These are phyloP conservation scores for Caenorhabditis elegans DNA, from an alignment of 1,140 invertebrate genomes.

Conservation along the genomic window WBcel235 BX284602.5:11045501-11046000, in stretches of 20 bases:
- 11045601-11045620: no score
- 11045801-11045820: neutral
- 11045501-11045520: no score
- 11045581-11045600: no score
- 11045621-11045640: no score
- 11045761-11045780: constrained; percentile 2
- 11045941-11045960: no score
- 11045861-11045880: constrained; percentile 3
- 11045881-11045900: constrained; percentile 7
- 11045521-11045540: no score
- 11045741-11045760: constrained; percentile 23
- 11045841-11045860: neutral
- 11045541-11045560: no score
- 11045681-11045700: no score
- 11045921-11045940: neutral
- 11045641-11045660: no score
- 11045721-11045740: constrained; percentile 9
- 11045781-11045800: neutral
- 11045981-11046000: neutral
- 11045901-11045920: neutral
- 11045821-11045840: neutral
- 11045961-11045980: neutral
- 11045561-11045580: no score
- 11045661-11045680: no score
- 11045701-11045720: constrained; percentile 29